These are phyloP conservation scores for Artemia sinica DNA, from an alignment of 2,888 invertebrate genomes.

Conservation along the genomic window DNA sequence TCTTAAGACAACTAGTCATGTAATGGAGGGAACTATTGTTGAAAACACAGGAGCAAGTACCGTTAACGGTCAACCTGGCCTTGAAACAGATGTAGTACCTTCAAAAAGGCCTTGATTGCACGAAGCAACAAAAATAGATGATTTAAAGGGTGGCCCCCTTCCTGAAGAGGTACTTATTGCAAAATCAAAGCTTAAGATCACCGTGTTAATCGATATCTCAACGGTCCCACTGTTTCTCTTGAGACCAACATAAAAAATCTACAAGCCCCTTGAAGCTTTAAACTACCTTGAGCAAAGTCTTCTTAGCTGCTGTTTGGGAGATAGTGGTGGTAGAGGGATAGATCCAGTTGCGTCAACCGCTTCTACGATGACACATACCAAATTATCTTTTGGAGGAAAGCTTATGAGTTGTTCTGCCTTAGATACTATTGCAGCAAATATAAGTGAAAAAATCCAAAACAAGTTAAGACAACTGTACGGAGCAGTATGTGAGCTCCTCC, in stretches of 20 bases:
- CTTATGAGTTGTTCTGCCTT: neutral
- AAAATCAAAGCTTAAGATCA: neutral
- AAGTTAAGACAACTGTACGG: neutral
- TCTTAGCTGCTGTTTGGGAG: neutral
- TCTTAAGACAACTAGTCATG: conserved; percentile 2
- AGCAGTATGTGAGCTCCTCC: neutral
- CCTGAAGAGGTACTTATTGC: neutral
- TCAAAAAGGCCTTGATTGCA: neutral
- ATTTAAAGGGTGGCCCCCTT: neutral
- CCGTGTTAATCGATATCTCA: neutral
- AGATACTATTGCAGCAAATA: neutral
- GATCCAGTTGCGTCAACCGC: neutral
- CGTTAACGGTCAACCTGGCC: too few species aligned
- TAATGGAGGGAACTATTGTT: too few species aligned
- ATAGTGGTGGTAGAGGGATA: conserved; percentile 1
- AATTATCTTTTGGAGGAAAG: conserved; percentile 7
- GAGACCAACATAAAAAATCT: neutral
- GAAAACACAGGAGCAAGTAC: too few species aligned
- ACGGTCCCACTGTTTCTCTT: neutral
- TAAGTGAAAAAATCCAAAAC: neutral
- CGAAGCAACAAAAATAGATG: conserved; percentile 3
- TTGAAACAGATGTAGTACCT: too few species aligned
- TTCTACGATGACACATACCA: neutral
- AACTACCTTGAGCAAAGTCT: conserved; percentile 1
- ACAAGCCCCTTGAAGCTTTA: too few species aligned